A percentile compares a stretch with the other conserved stretches of the same genome.
phyloP scores from a whole-genome alignment of 2,888 invertebrate genomes.

The Pyrgus malvae region DNA sequence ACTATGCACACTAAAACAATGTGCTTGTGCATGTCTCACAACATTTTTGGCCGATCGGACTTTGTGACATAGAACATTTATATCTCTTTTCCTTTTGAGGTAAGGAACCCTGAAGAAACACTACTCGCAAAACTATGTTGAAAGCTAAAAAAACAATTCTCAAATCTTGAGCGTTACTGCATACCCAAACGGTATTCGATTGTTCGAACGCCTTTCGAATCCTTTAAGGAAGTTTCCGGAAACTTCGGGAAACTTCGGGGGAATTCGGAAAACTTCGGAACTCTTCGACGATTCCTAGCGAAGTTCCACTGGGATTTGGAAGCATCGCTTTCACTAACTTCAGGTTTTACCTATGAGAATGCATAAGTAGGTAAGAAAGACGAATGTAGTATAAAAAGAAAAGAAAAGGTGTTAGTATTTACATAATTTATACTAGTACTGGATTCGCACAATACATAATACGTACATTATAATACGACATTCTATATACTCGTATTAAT shows the following conservation, averaged over 20 bases:
- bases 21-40: no score
- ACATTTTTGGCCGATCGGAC: no score
- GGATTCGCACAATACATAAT: no score
- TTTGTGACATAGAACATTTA: no score
- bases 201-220: conserved; percentile 26
- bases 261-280: conserved; percentile 28
- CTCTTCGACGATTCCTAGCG: conserved; percentile 14
- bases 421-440: no score
- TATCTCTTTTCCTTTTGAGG: no score
- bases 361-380: conserved; percentile 6
- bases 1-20: no score
- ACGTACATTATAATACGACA: no score
- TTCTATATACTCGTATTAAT: no score
- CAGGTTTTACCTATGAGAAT: conserved; percentile 9
- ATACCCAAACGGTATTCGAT: conserved; percentile 30
- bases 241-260: conserved; percentile 27
- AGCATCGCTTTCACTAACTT: conserved; percentile 29
- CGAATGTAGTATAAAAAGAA: not conserved
- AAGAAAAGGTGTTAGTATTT: no score
- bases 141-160: conserved; percentile 18
- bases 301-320: conserved; percentile 21
- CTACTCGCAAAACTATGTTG: not conserved
- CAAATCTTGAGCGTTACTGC: conserved; percentile 6
- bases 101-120: no score
- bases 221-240: conserved; percentile 26